These are phyloP conservation scores for Netelia fuscicornis DNA, from an alignment of 2,888 invertebrate species.

Conservation along the genomic window DNA sequence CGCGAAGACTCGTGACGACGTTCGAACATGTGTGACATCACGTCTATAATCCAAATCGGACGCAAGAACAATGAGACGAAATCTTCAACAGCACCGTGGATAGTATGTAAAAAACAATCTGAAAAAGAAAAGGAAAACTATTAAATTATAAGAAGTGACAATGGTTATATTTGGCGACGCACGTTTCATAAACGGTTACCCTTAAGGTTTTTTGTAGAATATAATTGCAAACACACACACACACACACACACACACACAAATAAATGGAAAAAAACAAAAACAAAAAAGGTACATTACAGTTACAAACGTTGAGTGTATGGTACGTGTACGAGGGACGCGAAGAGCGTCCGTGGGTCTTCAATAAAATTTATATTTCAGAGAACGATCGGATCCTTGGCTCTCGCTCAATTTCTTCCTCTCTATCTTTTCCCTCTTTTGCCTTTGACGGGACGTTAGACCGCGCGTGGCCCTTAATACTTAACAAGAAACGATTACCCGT, in stretches of 20 bases:
- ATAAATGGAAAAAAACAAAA: background rate
- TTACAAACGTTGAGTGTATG: conserved; percentile 33
- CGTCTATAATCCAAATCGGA: conserved; percentile 15
- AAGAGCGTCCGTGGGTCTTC: conserved; percentile 55
- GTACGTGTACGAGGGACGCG: conserved; percentile 30
- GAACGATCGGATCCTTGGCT: conserved; percentile 51
- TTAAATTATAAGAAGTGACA: conserved; percentile 31
- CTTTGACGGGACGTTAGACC: background rate
- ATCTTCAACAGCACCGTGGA: conserved; percentile 1
- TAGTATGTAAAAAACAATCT: conserved; percentile 3
- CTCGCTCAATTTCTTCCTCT: background rate
- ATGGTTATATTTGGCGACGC: conserved; percentile 29
- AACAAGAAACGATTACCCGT: conserved; percentile 37
- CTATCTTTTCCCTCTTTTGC: background rate
- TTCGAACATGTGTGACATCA: conserved; percentile 17
- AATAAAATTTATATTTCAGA: conserved; percentile 69
- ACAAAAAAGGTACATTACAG: conserved; percentile 2
- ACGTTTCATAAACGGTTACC: conserved; percentile 41
- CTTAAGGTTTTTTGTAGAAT: conserved; percentile 45
- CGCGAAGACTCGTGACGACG: background rate
- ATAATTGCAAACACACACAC: conserved; percentile 1
- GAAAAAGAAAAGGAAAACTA: conserved; percentile 4
- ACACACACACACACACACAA: background rate
- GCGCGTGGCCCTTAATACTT: conserved; percentile 25
- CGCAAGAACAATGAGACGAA: background rate